Evolutionary conservation across 2,888 invertebrate species (phyloP).

Genomic region (Spicauda simplicius): DNA sequence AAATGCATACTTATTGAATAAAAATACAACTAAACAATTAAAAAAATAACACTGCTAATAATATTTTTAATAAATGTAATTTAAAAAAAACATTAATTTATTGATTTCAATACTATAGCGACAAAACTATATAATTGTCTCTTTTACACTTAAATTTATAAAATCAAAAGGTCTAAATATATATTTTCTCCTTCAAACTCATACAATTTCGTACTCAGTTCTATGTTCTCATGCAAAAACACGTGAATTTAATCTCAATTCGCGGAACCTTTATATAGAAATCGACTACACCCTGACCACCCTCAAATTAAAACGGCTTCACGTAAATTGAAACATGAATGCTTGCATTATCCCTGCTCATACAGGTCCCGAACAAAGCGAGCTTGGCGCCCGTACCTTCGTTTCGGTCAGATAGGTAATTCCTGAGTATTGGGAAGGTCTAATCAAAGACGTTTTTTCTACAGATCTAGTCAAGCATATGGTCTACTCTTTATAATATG

Average conservation of each 20-base stretch:
- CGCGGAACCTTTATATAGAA: not conserved
- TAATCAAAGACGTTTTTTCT: not conserved
- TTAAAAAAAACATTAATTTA: too few species aligned
- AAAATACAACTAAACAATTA: too few species aligned
- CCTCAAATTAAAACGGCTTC: not conserved
- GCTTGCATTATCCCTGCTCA: conserved; percentile 3
- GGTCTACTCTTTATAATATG: too few species aligned
- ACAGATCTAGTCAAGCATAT: too few species aligned
- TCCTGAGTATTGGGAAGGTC: not conserved
- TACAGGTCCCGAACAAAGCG: not conserved
- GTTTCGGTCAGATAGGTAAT: conserved; percentile 3
- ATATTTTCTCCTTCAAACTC: too few species aligned
- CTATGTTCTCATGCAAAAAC: not conserved
- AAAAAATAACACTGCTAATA: too few species aligned
- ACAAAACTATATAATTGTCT: too few species aligned
- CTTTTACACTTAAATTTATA: too few species aligned
- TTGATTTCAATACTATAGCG: too few species aligned
- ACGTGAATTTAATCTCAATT: not conserved
- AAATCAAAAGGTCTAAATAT: too few species aligned
- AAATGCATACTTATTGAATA: too few species aligned
- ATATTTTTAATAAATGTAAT: too few species aligned
- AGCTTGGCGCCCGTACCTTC: not conserved
- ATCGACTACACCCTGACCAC: not conserved
- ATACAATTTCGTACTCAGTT: not conserved
- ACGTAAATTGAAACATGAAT: not conserved